Base-by-base conservation (phyloP, 2,888 invertebrate species). In the Ormyrus rosae region DNA sequence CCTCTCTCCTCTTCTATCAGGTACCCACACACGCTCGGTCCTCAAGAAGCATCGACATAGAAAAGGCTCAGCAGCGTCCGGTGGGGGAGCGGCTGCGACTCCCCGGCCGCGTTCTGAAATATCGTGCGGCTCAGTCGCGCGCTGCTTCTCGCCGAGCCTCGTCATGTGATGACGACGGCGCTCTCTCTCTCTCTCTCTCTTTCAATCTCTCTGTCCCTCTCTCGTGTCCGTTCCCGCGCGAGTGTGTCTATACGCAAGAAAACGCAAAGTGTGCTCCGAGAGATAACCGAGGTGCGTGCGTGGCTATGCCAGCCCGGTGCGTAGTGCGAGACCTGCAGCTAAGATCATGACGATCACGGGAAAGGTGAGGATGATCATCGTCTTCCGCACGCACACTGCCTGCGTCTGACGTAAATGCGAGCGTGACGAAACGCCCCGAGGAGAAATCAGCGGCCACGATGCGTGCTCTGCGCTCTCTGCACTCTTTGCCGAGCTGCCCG, bases 271-370 rank as follows among this genome's bases (percentile, higher is more conserved):
- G 11, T 34, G 61, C 11, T n/a, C n/a, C 6, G 34, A 34, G 34
- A 34, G 34, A 34, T 34, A 34, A 34, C 34, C 34, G 34, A 34
- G 34, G 34, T 34, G 34, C 4, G 34, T 34, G 34, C 34, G 34
- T 34, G 34, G 34, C 34, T 34, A 34, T 34, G 34, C 34, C 34
- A 34, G 34, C 34, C 34, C 34, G 34, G 34, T 34, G 34, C 34
- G 34, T 0, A 34, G 34, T 34, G 19, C 55, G 53, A 10, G 50
- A n/a, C 5, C 19, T 1, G 53, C 48, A 48, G 7, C 48, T 7
- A 34, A 34, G 34, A 60, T 60, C 13, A 81, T 81, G 81, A 81
- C 81, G 10, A 81, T 81, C 65, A 60, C 69, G 55, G 78, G 81
- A 48, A 81, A 81, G 81, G 81, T 81, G 60, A 78, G 78, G 6